Evolutionary conservation across 2,888 invertebrate species (phyloP).

Genomic region (Caenorhabditis becei): DNA sequence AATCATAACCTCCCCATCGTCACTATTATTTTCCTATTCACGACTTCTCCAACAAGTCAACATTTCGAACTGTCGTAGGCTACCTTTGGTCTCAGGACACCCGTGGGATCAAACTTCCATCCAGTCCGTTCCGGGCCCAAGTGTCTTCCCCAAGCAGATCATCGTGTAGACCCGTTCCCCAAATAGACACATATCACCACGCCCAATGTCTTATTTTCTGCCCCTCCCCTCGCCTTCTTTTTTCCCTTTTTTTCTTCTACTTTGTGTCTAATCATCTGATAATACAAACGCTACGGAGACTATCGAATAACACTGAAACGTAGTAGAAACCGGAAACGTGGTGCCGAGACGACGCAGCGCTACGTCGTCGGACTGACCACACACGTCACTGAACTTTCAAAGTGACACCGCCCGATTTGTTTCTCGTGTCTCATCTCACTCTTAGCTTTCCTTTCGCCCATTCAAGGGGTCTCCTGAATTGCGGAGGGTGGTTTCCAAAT

Average conservation of each 20-base stretch:
- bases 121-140: background rate
- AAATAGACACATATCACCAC: conserved; percentile 47
- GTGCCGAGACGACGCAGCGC: conserved; percentile 34
- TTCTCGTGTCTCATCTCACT: conserved; percentile 4
- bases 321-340: conserved; percentile 59
- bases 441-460: conserved; percentile 2
- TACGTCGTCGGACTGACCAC: conserved; percentile 44
- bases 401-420: conserved; percentile 32
- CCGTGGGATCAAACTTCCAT: conserved; percentile 21
- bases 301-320: conserved; percentile 61
- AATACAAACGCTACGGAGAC: conserved; percentile 35
- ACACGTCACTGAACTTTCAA: conserved; percentile 61
- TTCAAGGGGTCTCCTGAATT: background rate
- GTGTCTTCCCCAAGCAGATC: conserved; percentile 35
- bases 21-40: conserved; percentile 15
- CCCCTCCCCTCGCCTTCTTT: conserved; percentile 22
- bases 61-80: background rate
- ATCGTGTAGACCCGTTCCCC: conserved; percentile 39
- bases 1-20: background rate
- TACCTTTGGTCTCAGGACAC: background rate
- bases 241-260: conserved; percentile 20
- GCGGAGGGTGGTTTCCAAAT: conserved; percentile 48
- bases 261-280: conserved; percentile 56
- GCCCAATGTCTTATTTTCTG: conserved; percentile 50
- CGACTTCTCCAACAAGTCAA: conserved; percentile 9